A percentile compares a stretch with the other conserved stretches of the same genome.
These are phyloP conservation scores for Lacerta bilineata DNA, from an alignment of 2,797 vertebrate genomes.

Conservation along the genomic window DNA sequence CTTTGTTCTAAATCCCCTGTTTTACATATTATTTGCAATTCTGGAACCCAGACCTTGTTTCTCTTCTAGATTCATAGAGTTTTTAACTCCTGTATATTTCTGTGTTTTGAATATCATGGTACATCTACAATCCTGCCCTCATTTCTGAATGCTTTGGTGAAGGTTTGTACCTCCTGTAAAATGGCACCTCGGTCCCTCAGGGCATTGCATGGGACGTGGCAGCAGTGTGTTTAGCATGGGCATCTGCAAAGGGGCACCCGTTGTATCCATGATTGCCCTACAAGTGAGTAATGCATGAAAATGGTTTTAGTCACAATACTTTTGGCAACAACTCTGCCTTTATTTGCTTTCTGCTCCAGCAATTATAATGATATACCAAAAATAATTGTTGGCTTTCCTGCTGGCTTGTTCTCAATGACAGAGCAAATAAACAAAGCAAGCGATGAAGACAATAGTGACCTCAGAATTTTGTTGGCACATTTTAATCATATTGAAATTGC, in stretches of 20 bases:
- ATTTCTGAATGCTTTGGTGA: too few relatives aligned
- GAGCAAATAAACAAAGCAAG: slow-evolving; percentile 17
- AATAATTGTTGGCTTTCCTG: slow-evolving; percentile 10
- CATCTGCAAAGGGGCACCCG: not conserved
- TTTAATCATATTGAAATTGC: slow-evolving; percentile 44
- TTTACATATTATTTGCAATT: too few relatives aligned
- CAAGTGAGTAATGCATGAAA: not conserved
- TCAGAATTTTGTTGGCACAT: slow-evolving; percentile 32
- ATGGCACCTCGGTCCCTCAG: too few relatives aligned
- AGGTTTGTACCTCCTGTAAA: too few relatives aligned
- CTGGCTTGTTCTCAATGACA: slow-evolving; percentile 13
- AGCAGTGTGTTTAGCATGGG: not conserved
- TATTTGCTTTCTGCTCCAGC: slow-evolving; percentile 25
- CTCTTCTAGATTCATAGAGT: too few relatives aligned
- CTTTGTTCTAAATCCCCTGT: too few relatives aligned
- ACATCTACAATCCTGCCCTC: too few relatives aligned
- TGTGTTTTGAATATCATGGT: too few relatives aligned
- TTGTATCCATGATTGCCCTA: not conserved
- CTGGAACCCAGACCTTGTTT: too few relatives aligned
- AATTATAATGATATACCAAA: not conserved
- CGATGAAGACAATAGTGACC: slow-evolving; percentile 14
- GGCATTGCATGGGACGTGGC: too few relatives aligned
- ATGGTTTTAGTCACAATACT: not conserved
- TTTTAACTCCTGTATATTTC: too few relatives aligned
- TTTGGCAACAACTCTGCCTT: not conserved